A percentile compares a stretch with the other conserved stretches of the same genome.
Evolutionary conservation across 2,888 invertebrate species (phyloP).

Genomic region (Cephus runcator): DNA sequence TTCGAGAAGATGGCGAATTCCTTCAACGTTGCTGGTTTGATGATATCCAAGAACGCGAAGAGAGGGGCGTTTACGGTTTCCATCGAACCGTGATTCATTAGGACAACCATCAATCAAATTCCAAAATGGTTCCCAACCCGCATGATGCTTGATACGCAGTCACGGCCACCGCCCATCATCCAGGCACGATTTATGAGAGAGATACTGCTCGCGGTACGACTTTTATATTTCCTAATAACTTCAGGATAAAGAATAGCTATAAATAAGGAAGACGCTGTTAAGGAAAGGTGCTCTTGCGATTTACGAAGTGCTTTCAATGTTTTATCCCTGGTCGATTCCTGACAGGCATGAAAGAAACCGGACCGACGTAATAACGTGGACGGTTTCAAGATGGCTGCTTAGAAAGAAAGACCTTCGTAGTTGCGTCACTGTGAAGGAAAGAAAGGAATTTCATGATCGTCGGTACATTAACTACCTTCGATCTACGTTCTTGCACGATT

Average conservation of each 20-base stretch:
- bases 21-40: background rate
- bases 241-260: background rate
- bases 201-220: background rate
- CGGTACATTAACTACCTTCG: background rate
- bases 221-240: background rate
- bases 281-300: background rate
- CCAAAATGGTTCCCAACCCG: slow-evolving; percentile 27
- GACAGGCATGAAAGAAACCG: background rate
- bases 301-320: background rate
- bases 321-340: background rate
- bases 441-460: background rate
- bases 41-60: background rate
- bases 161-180: slow-evolving; percentile 25
- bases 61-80: slow-evolving; percentile 4
- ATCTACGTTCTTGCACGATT: background rate
- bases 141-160: slow-evolving; percentile 24
- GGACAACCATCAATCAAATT: slow-evolving; percentile 33
- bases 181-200: slow-evolving; percentile 1
- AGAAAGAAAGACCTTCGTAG: background rate
- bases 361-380: background rate
- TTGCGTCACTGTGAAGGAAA: background rate
- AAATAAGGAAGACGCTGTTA: background rate
- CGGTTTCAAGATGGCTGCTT: background rate
- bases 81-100: slow-evolving; percentile 30
- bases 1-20: background rate